These are phyloP conservation scores for Dreissena rostriformis DNA, from an alignment of 1,140 invertebrate species.

Conservation along the genomic window DNA sequence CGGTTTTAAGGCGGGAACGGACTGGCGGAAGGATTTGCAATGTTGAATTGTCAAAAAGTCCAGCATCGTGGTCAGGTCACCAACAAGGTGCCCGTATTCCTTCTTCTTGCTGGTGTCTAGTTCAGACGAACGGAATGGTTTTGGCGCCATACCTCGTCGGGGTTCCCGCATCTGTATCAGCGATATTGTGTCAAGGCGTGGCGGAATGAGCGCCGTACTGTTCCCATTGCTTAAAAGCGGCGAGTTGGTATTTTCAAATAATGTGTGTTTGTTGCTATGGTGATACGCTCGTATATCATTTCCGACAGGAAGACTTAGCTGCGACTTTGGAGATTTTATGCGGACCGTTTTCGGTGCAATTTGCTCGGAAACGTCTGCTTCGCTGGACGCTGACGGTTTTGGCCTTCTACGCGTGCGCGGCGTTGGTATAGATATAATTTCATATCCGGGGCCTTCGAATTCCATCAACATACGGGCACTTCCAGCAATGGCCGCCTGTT, in stretches of 20 bases:
- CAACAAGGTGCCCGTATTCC: conserved; percentile 59
- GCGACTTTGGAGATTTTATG: conserved; percentile 32
- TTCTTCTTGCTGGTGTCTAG: conserved; percentile 62
- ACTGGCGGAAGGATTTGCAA: conserved; percentile 67
- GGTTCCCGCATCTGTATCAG: conserved; percentile 49
- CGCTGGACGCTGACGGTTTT: conserved; percentile 7
- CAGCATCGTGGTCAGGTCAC: conserved; percentile 63
- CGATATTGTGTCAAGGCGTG: conserved; percentile 21
- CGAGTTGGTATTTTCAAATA: neutral
- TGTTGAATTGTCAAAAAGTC: conserved; percentile 65
- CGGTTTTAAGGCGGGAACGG: conserved; percentile 60
- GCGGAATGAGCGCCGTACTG: neutral
- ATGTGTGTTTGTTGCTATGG: neutral
- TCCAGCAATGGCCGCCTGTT: conserved; percentile 67
- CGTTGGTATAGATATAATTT: conserved; percentile 53
- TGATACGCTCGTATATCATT: neutral
- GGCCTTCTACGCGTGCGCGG: conserved; percentile 31
- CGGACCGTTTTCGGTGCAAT: conserved; percentile 23
- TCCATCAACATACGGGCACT: conserved; percentile 45
- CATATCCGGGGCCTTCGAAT: conserved; percentile 49
- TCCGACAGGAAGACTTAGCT: neutral
- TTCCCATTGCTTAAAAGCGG: too few relatives aligned
- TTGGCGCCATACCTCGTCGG: conserved; percentile 30
- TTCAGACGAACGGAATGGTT: conserved; percentile 58
- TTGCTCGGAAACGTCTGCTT: conserved; percentile 4